Base-by-base conservation (phyloP, 2,113 vertebrate species). In the Chionodraco myersi region DNA sequence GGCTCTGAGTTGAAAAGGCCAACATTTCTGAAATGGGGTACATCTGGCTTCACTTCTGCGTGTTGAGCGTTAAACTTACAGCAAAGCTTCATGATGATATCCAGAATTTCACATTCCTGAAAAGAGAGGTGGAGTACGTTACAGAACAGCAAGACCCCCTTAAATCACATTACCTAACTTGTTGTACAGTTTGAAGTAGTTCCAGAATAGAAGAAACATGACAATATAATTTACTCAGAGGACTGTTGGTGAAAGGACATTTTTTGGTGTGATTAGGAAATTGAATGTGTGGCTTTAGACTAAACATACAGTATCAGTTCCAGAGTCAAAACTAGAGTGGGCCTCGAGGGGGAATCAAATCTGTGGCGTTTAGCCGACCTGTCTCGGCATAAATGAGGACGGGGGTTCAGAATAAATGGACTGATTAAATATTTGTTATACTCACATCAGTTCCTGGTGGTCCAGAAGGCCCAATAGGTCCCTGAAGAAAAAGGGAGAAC, bases 41-140 rank as follows among this genome's bases (percentile, higher is more conserved):
- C 23, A 75, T 68, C 73, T 69, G 57, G 10, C 13, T 74, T 26
- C 1, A 41, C 8, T 75, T 72, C 12, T 79, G 16, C 45, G 9
- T 41, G 36, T 52, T 6, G 14, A 41, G 64, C 4, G 16, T 69
- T 9, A 49, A 83, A 99, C 98, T 99, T 91, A 99, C 98, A 99
- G 94, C 98, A 99, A 95, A 99, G 98, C 86, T 96, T 99, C 97
- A 98, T 99, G 89, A 99, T 98, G 93, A 99, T 98, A 86, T 99
- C 98, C 95, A 99, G 91, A 85, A 99, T 97, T 93, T 99, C 98
- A 84, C 98, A 99, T 79, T 99, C 98, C 98, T 99, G 89, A 60
- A 61, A 81, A 88, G 81, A 54, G 80, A 83, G 36, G 65, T 21
- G 68, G 62, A 75, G 76, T 15, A 72, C 45, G 44, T 90, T 85